phyloP scores from a whole-genome alignment of 35 echinoderm and acorn worm genomes.

The Holothuria glaberrima region DNA sequence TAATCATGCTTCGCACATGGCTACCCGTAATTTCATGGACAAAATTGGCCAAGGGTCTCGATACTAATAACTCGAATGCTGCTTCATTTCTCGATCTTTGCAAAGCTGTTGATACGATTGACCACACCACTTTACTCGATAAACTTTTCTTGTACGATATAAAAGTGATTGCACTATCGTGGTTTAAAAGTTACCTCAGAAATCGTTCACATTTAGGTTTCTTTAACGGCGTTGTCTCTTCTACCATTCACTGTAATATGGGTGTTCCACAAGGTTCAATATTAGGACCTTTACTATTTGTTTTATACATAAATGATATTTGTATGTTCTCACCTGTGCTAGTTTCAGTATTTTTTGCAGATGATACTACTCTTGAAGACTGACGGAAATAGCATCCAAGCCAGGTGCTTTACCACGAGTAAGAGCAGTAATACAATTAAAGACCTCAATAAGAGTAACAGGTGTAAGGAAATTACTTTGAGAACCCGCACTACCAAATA shows the following conservation, averaged over 20 bases:
- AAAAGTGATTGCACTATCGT: not conserved
- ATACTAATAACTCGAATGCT: too few relatives aligned
- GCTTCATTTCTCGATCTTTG: too few relatives aligned
- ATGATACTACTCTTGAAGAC: not conserved
- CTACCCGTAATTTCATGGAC: too few relatives aligned
- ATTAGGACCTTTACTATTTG: too few relatives aligned
- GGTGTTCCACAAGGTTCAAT: too few relatives aligned
- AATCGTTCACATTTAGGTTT: not conserved
- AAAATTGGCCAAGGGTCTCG: too few relatives aligned
- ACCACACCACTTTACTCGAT: not conserved
- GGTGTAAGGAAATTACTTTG: slow-evolving; percentile 1
- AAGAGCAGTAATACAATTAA: slow-evolving; percentile 9
- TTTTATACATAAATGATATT: too few relatives aligned
- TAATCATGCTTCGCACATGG: too few relatives aligned
- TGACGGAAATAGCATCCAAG: not conserved
- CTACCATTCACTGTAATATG: not conserved
- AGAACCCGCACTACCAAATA: not conserved
- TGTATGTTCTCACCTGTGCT: not conserved
- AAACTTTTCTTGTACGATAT: not conserved
- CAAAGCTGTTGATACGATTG: too few relatives aligned
- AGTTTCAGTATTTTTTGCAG: not conserved
- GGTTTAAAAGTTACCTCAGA: not conserved
- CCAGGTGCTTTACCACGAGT: slow-evolving; percentile 9
- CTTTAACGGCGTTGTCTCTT: not conserved
- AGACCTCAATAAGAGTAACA: slow-evolving; percentile 6